phyloP scores from a whole-genome alignment of 2,888 invertebrate species.

The Patella ulyssiponensis region DNA sequence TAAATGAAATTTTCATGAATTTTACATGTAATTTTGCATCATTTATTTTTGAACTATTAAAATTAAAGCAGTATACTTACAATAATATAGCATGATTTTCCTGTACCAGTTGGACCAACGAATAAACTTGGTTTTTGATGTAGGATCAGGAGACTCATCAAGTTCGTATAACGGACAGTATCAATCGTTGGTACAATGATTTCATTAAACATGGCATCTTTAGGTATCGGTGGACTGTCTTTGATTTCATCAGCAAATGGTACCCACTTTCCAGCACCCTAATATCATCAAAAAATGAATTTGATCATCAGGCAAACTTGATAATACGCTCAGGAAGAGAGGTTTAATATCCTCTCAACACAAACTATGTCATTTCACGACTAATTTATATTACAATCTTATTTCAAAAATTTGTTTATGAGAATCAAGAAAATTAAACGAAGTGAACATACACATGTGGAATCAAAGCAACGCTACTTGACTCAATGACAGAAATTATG shows the following conservation, averaged over 20 bases:
- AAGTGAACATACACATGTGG: no score
- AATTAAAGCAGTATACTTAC: slow-evolving; percentile 56
- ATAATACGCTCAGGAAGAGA: no score
- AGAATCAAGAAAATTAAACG: no score
- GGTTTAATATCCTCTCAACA: no score
- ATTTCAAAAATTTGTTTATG: no score
- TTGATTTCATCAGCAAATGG: slow-evolving; percentile 89
- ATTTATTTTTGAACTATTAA: no score
- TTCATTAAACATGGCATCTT: slow-evolving; percentile 92
- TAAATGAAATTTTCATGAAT: no score
- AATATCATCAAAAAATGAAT: slow-evolving; percentile 17
- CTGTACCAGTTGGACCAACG: slow-evolving; percentile 77
- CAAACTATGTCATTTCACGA: no score
- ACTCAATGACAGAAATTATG: no score
- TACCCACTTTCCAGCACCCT: slow-evolving; percentile 87
- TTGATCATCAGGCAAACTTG: not conserved
- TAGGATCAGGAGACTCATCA: slow-evolving; percentile 85
- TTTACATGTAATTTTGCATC: no score
- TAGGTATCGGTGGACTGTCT: slow-evolving; percentile 70
- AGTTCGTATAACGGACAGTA: slow-evolving; percentile 85
- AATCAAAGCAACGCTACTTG: no score
- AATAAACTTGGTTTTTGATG: slow-evolving; percentile 88
- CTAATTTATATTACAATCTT: no score
- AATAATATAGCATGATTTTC: slow-evolving; percentile 73
- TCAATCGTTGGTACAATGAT: slow-evolving; percentile 94